Evolutionary conservation across 2,113 vertebrate genomes (phyloP).

Genomic region (Psittacula cyanocephala): DNA sequence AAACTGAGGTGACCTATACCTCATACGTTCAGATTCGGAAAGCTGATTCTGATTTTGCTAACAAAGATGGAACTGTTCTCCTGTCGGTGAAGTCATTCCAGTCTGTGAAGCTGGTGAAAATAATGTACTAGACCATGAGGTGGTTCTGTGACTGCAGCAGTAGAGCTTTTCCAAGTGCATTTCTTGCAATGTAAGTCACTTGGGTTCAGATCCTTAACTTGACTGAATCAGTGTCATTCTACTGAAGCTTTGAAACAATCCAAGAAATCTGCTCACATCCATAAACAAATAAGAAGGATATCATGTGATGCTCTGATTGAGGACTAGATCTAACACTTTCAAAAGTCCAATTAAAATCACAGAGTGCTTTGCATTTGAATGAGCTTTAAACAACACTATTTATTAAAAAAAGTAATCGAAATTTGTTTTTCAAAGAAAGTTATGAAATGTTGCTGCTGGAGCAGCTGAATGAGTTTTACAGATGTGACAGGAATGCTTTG

Average conservation of each 20-base stretch:
- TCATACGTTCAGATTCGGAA: not conserved
- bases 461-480: not conserved
- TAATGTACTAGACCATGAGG: not conserved
- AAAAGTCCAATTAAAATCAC: not conserved
- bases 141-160: not conserved
- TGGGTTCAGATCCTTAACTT: not conserved
- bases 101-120: not conserved
- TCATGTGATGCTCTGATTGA: not conserved
- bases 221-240: not conserved
- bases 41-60: not conserved
- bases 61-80: not conserved
- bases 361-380: not conserved
- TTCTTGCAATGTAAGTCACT: not conserved
- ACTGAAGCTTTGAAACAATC: not conserved
- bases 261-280: not conserved
- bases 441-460: not conserved
- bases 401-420: not conserved
- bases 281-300: not conserved
- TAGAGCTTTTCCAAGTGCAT: not conserved
- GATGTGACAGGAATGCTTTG: not conserved
- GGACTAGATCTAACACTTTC: not conserved
- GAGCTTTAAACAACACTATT: not conserved
- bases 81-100: not conserved
- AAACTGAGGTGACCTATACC: slow-evolving; percentile 18
- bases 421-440: not conserved